Evolutionary conservation across 2,797 vertebrate genomes (phyloP).

Genomic region (Calcarius lapponicus): DNA sequence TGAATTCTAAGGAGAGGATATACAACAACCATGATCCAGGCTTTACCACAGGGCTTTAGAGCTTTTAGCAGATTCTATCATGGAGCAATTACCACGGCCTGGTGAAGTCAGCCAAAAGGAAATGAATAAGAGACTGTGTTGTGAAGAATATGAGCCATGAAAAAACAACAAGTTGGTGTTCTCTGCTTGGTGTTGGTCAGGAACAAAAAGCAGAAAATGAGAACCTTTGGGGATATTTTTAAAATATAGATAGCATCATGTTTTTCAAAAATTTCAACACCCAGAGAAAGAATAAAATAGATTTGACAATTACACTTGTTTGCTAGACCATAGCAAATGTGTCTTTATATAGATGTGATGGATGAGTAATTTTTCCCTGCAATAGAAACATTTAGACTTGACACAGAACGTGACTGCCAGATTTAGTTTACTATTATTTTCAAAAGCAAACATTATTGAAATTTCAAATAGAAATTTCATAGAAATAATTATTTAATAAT

Average conservation of each 20-base stretch:
- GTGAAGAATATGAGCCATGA: neutral
- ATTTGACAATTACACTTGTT: neutral
- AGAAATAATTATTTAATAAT: too few relatives aligned
- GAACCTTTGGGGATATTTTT: neutral
- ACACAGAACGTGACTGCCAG: rapidly evolving
- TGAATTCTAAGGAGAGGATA: neutral
- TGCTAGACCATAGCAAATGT: neutral
- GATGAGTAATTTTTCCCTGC: neutral
- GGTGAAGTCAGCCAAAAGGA: neutral
- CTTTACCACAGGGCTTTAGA: neutral
- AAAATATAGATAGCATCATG: neutral
- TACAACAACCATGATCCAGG: neutral
- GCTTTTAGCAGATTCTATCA: neutral
- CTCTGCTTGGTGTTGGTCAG: neutral
- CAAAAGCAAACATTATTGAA: too few relatives aligned
- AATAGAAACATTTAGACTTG: neutral
- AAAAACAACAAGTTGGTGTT: neutral
- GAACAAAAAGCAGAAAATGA: neutral
- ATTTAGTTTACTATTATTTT: too few relatives aligned
- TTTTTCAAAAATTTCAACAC: neutral
- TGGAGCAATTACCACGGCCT: neutral
- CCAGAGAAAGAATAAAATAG: neutral
- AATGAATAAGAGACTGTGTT: neutral
- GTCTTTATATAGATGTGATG: neutral
- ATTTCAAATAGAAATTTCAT: too few relatives aligned